These are phyloP conservation scores for Sinohyriopsis cumingii DNA, from an alignment of 2,888 invertebrate genomes.

Conservation along the genomic window DNA sequence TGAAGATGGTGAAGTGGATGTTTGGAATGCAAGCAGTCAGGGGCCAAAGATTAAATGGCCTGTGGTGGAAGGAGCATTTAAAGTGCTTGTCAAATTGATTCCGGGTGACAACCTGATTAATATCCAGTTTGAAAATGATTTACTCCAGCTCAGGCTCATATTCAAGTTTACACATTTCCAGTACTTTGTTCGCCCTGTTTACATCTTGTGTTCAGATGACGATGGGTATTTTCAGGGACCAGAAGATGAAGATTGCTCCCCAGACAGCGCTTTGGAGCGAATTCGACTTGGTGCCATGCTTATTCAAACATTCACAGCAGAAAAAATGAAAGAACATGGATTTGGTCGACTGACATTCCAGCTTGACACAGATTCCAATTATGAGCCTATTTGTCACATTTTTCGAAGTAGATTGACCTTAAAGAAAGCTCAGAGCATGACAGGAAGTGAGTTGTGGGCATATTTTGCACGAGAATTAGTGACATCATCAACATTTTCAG, in stretches of 20 bases:
- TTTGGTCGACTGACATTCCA: conserved; percentile 87
- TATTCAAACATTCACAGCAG: conserved; percentile 89
- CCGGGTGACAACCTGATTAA: conserved; percentile 79
- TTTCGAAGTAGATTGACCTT: conserved; percentile 83
- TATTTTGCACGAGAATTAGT: conserved; percentile 89
- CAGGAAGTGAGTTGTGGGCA: conserved; percentile 87
- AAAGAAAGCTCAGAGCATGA: conserved; percentile 78
- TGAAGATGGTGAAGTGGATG: conserved; percentile 55
- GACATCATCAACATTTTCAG: conserved; percentile 75
- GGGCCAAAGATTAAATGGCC: conserved; percentile 74
- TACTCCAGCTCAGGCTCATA: conserved; percentile 50
- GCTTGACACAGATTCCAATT: conserved; percentile 79
- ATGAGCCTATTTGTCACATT: conserved; percentile 78
- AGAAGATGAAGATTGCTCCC: conserved; percentile 77
- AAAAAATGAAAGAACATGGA: conserved; percentile 87
- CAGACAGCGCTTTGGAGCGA: conserved; percentile 82
- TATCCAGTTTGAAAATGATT: conserved; percentile 73
- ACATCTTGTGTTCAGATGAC: conserved; percentile 86
- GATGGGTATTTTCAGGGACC: conserved; percentile 86
- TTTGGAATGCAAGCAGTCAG: conserved; percentile 47
- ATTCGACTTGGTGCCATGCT: conserved; percentile 84
- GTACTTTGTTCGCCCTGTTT: conserved; percentile 81
- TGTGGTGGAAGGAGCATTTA: conserved; percentile 80
- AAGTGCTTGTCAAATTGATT: conserved; percentile 79
- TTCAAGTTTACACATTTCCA: conserved; percentile 47